Conservation (phyloP, 2,113 vertebrate species). For the Oryzias celebensis region DNA sequence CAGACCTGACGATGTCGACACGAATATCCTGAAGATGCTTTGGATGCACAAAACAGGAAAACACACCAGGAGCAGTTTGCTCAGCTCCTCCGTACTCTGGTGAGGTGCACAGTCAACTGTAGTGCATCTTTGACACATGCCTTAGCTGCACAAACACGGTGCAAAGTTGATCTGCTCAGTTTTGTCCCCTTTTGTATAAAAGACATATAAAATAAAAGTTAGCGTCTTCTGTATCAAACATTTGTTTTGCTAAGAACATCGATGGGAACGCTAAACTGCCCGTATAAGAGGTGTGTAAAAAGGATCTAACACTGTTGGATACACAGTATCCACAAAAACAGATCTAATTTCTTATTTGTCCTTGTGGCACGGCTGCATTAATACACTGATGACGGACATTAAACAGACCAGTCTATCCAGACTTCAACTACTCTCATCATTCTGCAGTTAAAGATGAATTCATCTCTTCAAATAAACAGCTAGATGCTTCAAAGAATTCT, state of each 20-base stretch:
- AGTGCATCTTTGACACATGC: constrained; percentile 31
- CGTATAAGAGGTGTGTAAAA: constrained; percentile 83
- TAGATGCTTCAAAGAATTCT: too few species aligned
- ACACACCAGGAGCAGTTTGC: constrained; percentile 3
- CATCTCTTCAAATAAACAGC: too few species aligned
- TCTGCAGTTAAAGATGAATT: too few species aligned
- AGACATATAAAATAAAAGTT: constrained; percentile 91
- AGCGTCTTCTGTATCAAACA: constrained; percentile 88
- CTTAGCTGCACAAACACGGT: constrained; percentile 34
- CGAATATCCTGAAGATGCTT: constrained; percentile 54
- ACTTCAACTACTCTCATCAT: too few species aligned
- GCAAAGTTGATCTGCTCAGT: constrained; percentile 38
- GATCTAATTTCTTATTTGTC: constrained; percentile 79
- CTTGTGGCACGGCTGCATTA: constrained; percentile 25
- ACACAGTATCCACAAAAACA: constrained; percentile 92
- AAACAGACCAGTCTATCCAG: not conserved
- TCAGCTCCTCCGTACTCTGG: constrained; percentile 19
- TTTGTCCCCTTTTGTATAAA: constrained; percentile 83
- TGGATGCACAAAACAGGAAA: constrained; percentile 29
- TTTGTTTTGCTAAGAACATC: constrained; percentile 55
- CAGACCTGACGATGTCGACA: constrained; percentile 18
- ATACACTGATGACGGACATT: constrained; percentile 7
- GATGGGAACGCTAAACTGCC: constrained; percentile 72
- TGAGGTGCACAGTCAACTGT: not conserved
- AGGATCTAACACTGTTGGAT: constrained; percentile 87